A percentile compares a stretch with the other conserved stretches of the same genome.
Conservation (phyloP, 2,797 vertebrate species). For the Coregonus sp. region DNA sequence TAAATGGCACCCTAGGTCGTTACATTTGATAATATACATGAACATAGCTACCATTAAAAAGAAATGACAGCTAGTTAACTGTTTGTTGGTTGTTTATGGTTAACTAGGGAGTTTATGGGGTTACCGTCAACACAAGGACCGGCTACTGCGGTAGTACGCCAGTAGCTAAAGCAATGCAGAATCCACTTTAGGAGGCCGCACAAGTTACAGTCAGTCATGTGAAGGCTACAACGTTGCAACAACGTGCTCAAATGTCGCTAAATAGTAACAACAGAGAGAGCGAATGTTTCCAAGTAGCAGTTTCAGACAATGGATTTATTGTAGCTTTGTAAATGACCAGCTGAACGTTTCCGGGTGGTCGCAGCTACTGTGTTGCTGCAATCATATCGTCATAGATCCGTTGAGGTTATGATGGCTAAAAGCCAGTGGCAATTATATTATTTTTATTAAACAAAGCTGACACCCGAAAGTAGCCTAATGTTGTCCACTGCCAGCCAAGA, state of each 20-base stretch:
- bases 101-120: too few relatives aligned
- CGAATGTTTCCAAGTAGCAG: not conserved
- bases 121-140: too few relatives aligned
- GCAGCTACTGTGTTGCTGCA: not conserved
- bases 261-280: not conserved
- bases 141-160: not conserved
- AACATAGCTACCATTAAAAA: too few relatives aligned
- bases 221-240: too few relatives aligned
- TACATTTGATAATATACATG: too few relatives aligned
- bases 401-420: constrained; percentile 18
- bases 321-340: too few relatives aligned
- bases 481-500: not conserved
- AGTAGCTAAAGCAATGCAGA: not conserved
- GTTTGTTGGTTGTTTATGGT: too few relatives aligned
- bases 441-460: not conserved
- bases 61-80: too few relatives aligned
- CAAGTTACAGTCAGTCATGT: not conserved
- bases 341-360: constrained; percentile 40
- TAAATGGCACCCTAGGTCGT: too few relatives aligned
- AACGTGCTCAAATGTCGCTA: not conserved
- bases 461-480: not conserved
- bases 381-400: constrained; percentile 23
- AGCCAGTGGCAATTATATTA: not conserved
- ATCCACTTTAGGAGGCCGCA: not conserved
- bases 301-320: not conserved